A percentile compares a stretch with the other conserved stretches of the same genome.
Evolutionary conservation across 2,113 vertebrate species (phyloP).

Genomic region (Tichodroma muraria): DNA sequence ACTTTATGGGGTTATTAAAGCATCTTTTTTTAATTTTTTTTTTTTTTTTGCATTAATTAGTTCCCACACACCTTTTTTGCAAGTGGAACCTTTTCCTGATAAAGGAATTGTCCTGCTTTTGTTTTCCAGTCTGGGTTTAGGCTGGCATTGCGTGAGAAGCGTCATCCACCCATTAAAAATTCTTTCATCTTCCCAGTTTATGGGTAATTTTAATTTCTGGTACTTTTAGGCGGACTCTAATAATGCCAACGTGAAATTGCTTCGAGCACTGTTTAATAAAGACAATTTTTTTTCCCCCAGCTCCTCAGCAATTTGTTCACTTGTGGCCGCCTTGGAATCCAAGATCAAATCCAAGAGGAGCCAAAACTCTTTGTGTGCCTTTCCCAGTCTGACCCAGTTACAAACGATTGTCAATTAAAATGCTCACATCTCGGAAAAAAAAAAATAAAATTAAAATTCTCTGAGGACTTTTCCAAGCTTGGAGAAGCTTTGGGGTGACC

Average conservation of each 20-base stretch:
- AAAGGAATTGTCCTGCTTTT: background rate
- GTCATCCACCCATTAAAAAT: background rate
- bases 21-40: too few relatives aligned
- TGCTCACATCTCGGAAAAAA: background rate
- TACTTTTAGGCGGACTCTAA: background rate
- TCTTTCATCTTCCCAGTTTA: slow-evolving; percentile 21
- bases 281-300: background rate
- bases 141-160: background rate
- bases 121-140: background rate
- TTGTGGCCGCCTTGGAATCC: background rate
- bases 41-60: background rate
- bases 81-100: background rate
- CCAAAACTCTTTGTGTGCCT: background rate
- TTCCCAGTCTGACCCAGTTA: background rate
- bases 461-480: background rate
- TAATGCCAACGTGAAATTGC: background rate
- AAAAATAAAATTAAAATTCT: background rate
- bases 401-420: background rate
- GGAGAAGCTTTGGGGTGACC: background rate
- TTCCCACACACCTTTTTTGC: background rate
- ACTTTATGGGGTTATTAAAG: background rate
- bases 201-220: background rate
- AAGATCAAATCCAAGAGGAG: background rate
- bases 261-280: background rate
- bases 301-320: background rate